Percentiles rank a stretch among this genome's conserved stretches.
Conservation (phyloP, 2,113 vertebrate species). For the Acrocephalus arundinaceus region DNA sequence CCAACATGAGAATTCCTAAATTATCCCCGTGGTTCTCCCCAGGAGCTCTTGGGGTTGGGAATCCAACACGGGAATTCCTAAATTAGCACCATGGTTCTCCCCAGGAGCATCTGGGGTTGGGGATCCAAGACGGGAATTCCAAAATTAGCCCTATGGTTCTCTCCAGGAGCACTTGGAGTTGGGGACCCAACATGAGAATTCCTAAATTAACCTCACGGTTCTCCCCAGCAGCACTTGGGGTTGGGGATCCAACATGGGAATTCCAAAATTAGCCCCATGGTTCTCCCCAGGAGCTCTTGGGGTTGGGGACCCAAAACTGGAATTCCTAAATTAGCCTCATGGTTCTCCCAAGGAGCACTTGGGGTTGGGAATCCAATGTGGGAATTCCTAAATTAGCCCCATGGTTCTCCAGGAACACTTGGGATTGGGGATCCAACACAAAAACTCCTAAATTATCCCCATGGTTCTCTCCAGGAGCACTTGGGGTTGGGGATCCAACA, state of each 20-base stretch:
- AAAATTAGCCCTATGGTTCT: accelerated
- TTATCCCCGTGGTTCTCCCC: accelerated
- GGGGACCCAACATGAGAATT: accelerated
- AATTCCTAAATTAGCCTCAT: too few species aligned
- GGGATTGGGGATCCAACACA: too few species aligned
- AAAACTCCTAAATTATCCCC: too few species aligned
- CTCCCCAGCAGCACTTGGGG: accelerated
- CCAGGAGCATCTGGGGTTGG: accelerated
- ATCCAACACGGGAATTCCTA: not conserved
- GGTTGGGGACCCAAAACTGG: too few species aligned
- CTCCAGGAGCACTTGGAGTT: not conserved
- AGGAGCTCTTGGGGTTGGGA: accelerated
- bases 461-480: too few species aligned
- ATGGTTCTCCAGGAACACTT: too few species aligned
- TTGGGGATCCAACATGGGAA: accelerated
- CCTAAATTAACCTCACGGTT: accelerated
- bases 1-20: accelerated
- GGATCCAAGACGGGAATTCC: accelerated
- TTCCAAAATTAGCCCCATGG: too few species aligned
- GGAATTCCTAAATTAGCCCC: too few species aligned
- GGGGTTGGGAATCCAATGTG: too few species aligned
- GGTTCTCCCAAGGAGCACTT: too few species aligned
- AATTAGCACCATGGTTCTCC: accelerated
- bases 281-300: too few species aligned
- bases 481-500: too few species aligned